A percentile compares a stretch with the other conserved stretches of the same genome.
These are phyloP conservation scores for Penaeus indicus DNA, from an alignment of 1,140 invertebrate genomes.

Conservation along the genomic window DNA sequence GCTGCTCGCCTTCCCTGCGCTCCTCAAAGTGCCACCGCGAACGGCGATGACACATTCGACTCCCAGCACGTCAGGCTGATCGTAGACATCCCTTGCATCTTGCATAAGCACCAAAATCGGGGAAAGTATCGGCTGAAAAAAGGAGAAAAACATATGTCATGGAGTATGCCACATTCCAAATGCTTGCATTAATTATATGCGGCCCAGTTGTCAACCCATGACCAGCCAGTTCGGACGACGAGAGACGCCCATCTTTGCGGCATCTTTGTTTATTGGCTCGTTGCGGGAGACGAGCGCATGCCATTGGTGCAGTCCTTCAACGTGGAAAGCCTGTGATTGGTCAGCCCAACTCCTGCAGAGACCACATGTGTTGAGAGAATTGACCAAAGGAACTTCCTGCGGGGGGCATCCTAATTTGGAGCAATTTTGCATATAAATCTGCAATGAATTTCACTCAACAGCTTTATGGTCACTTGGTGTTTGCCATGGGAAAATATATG, in stretches of 20 bases:
- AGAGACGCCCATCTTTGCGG: no score
- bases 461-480: constrained; percentile 60
- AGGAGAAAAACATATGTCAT: no score
- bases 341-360: constrained; percentile 29
- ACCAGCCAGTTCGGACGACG: no score
- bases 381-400: constrained; percentile 54
- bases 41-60: no score
- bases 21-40: no score
- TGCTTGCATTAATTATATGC: no score
- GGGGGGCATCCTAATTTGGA: constrained; percentile 59
- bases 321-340: constrained; percentile 42
- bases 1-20: no score
- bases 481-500: constrained; percentile 61
- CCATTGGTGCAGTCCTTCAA: constrained; percentile 42
- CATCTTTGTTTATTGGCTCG: constrained; percentile 29
- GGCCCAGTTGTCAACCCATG: constrained; percentile 3
- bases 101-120: no score
- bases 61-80: no score
- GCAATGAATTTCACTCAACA: constrained; percentile 58
- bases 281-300: constrained; percentile 8
- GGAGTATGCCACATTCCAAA: no score
- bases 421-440: constrained; percentile 64
- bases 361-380: constrained; percentile 47
- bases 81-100: no score
- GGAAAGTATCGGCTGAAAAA: no score